Conservation (phyloP, 2,888 invertebrate genomes). For the Xestia rhomboidea region DNA sequence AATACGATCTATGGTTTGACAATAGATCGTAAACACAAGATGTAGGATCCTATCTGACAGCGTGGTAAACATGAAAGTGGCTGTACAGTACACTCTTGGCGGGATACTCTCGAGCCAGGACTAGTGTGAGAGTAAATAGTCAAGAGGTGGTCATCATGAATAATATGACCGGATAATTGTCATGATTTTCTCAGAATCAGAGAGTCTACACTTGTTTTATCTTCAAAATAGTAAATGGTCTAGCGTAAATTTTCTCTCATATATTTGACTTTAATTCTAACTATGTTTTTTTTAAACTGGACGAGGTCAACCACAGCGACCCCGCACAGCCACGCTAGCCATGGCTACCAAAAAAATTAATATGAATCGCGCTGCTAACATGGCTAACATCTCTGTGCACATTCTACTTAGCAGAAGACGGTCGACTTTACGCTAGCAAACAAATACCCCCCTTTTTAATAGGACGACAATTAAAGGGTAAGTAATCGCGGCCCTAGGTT, state of each 20-base stretch:
- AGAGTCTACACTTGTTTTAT: background rate
- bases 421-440: background rate
- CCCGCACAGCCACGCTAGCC: background rate
- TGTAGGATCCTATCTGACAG: background rate
- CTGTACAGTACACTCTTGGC: background rate
- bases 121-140: background rate
- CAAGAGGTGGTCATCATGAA: background rate
- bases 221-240: background rate
- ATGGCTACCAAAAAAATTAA: background rate
- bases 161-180: background rate
- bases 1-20: background rate
- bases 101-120: background rate
- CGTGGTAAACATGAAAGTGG: background rate
- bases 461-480: background rate
- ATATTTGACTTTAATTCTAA: background rate
- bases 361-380: background rate
- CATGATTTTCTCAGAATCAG: background rate
- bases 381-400: background rate
- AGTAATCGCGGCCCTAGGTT: slow-evolving; percentile 2
- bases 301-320: too few relatives aligned
- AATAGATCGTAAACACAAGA: background rate
- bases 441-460: background rate
- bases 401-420: background rate
- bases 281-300: background rate
- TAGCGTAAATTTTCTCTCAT: background rate